phyloP scores from a whole-genome alignment of 1,140 invertebrate species.

The Drosophila suzukii region DNA sequence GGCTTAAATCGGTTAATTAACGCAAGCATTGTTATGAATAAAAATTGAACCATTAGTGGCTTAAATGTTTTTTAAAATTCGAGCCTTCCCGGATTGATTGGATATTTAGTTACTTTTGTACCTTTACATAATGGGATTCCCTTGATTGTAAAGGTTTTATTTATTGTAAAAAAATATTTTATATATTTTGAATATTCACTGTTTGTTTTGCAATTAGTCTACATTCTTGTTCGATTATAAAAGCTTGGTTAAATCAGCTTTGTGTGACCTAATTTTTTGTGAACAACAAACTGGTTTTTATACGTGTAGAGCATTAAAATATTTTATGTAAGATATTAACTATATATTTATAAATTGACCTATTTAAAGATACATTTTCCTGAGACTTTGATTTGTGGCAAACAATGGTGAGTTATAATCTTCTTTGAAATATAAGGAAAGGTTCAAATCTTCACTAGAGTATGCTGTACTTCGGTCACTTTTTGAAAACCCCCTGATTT shows the following conservation, averaged over 20 bases:
- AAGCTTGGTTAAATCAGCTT: not conserved
- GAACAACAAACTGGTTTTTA: not conserved
- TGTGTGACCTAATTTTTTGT: not conserved
- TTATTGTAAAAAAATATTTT: not conserved
- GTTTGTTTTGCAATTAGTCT: not conserved
- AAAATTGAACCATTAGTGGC: constrained; percentile 20
- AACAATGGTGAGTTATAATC: too few relatives aligned
- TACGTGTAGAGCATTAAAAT: too few relatives aligned
- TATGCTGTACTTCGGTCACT: not conserved
- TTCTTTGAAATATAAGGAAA: too few relatives aligned
- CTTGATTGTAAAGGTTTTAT: not conserved
- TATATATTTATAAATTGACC: too few relatives aligned
- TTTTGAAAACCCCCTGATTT: too few relatives aligned
- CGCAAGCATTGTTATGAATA: constrained; percentile 15
- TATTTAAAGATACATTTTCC: not conserved
- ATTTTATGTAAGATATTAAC: too few relatives aligned
- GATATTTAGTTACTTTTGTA: constrained; percentile 7
- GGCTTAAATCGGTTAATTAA: constrained; percentile 42
- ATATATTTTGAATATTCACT: not conserved
- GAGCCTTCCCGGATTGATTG: not conserved
- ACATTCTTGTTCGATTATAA: constrained; percentile 1
- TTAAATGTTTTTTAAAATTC: not conserved
- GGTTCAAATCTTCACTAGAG: not conserved
- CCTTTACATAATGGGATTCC: not conserved
- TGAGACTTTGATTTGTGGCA: too few relatives aligned